Conservation (phyloP, 1,140 invertebrate genomes). For the Araneus ventricosus region DNA sequence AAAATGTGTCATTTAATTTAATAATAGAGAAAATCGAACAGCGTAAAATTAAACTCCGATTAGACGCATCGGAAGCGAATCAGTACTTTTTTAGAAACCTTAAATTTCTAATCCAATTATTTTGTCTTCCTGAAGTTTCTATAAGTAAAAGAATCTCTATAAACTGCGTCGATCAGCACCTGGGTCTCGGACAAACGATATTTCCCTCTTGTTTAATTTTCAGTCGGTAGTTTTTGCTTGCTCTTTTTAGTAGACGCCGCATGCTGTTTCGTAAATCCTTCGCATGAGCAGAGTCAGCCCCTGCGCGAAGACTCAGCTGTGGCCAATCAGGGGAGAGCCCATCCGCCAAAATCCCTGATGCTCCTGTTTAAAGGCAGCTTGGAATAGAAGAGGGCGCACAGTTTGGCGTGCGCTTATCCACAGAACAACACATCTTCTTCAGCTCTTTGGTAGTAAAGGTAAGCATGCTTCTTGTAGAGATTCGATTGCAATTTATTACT, state of each 20-base stretch:
- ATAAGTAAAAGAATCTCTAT: no score
- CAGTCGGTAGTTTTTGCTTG: no score
- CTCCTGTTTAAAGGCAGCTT: not conserved
- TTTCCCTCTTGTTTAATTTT: no score
- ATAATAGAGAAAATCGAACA: no score
- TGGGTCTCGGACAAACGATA: no score
- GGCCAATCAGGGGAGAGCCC: conserved; percentile 18
- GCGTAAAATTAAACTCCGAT: no score
- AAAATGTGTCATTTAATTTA: no score
- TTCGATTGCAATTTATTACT: not conserved
- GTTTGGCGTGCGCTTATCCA: not conserved
- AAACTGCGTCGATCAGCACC: no score
- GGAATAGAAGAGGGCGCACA: conserved; percentile 6
- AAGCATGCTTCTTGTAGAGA: not conserved
- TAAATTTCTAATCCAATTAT: no score
- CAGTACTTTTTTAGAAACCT: no score
- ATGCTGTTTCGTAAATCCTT: not conserved
- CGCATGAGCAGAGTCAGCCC: not conserved
- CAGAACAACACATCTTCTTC: not conserved
- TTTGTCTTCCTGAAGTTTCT: no score
- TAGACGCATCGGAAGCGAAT: no score
- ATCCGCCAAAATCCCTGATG: not conserved
- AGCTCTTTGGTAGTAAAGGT: not conserved
- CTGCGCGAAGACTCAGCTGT: conserved; percentile 28
- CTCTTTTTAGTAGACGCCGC: not conserved